Evolutionary conservation across 2,113 vertebrate species (phyloP).

Genomic region (Microcebus tavaratra): DNA sequence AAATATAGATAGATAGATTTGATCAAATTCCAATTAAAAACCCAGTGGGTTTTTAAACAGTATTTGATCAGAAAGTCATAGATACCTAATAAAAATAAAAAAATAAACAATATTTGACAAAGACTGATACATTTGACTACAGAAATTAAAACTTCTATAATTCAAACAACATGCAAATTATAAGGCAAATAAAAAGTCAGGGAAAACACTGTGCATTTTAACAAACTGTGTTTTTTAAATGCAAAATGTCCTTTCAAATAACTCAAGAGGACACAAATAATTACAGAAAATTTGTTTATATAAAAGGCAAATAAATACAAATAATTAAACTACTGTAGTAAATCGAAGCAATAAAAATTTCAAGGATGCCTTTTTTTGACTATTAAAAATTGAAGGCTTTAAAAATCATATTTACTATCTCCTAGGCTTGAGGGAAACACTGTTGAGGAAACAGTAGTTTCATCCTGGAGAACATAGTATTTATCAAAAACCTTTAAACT

Average conservation of each 20-base stretch:
- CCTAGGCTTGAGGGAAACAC: constrained; percentile 1
- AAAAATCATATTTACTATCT: background rate
- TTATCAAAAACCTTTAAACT: constrained; percentile 19
- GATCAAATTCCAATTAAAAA: constrained; percentile 37
- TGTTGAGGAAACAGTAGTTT: background rate
- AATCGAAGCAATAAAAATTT: constrained; percentile 5
- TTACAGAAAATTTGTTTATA: background rate
- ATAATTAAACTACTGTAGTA: background rate
- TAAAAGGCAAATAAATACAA: constrained; percentile 33
- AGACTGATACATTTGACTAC: background rate
- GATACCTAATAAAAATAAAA: too few species aligned
- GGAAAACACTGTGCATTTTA: background rate
- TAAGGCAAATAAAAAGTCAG: constrained; percentile 19
- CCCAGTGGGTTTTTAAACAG: background rate
- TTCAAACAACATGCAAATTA: constrained; percentile 18
- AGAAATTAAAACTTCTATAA: constrained; percentile 26
- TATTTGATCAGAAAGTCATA: background rate
- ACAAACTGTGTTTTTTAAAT: background rate
- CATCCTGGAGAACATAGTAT: constrained; percentile 1
- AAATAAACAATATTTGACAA: background rate
- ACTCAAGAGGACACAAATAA: background rate
- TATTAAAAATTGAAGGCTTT: background rate
- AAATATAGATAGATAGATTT: background rate
- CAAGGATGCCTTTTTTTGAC: background rate
- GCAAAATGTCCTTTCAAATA: background rate